Evolutionary conservation across 2,797 vertebrate species (phyloP), one percentile per base, ranked within the genome.

Genomic region (Sternotherus odoratus): DNA sequence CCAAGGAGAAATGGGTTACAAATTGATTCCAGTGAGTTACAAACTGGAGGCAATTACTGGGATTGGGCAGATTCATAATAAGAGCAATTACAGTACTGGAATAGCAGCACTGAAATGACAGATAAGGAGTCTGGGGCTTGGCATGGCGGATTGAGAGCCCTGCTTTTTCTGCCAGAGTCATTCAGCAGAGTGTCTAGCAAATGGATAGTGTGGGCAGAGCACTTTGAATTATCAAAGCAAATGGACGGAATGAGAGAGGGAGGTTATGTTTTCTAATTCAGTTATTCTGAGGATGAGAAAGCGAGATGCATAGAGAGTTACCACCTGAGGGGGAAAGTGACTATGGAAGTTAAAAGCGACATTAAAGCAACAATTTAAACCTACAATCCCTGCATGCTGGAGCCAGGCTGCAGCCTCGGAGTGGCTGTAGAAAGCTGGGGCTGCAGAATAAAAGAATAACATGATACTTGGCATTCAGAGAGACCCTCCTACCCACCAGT

Each of bases 1-100:
- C 28, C 39, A 75, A 46, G 43, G 63, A 74, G 72, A 78, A 88
- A 87, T 0, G 28, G 91, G 77, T 85, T 54, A 79, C 79, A 84
- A 77, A 54, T 46, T 24, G 78, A 84, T 85, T 86, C 46, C 82
- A 79, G 82, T 3, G 82, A 53, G 84, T 13, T 96, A 89, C 94
- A 66, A 84, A 89, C 80, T 51, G 89, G 36, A 84, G 48, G 60
- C 75, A 51, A 49, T 39, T 33, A 26, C 3, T 0, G 50, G 49
- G 54, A 33, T 11, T 91, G 1, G n/a, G 1, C 24, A 28, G 8
- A 7, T 24, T 49, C 8, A 30, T 28, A 82, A 72, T 8, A 30
- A 79, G 43, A 74, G 48, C 13, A 85, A 85, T 94, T 82, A 77
- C 75, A 1, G 2, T 9, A 43, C 26, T 80, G 79, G 53, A 43